Conservation (phyloP, 2,888 invertebrate genomes). For the Tigriopus californicus region DNA sequence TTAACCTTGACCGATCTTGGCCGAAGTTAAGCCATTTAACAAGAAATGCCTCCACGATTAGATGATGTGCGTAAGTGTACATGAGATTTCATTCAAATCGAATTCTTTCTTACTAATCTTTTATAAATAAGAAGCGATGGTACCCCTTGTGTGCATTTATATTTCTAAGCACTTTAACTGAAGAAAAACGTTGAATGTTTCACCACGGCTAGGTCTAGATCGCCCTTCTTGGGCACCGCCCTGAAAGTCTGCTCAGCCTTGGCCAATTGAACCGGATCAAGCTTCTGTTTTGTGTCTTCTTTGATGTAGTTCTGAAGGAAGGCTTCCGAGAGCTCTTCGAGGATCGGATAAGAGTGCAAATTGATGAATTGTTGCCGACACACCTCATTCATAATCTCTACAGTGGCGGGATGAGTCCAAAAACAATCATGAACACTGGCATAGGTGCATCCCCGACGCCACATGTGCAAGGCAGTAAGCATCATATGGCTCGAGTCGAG, state of each 20-base stretch:
- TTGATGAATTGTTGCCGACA: constrained; percentile 97
- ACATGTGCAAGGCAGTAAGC: constrained; percentile 80
- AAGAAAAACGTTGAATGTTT: constrained; percentile 67
- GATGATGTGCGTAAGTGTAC: too few species aligned
- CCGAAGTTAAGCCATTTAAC: too few species aligned
- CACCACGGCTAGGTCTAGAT: constrained; percentile 54
- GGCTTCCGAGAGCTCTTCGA: constrained; percentile 62
- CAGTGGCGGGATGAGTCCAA: constrained; percentile 88
- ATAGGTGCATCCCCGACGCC: constrained; percentile 62
- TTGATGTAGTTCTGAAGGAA: constrained; percentile 27
- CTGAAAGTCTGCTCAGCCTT: constrained; percentile 41
- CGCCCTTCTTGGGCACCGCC: constrained; percentile 50
- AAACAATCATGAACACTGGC: constrained; percentile 97
- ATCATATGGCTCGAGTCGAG: constrained; percentile 98
- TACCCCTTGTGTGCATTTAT: neutral
- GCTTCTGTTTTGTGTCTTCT: neutral
- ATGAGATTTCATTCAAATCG: too few species aligned
- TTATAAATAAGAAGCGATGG: too few species aligned
- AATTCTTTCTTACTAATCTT: too few species aligned
- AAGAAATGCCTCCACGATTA: too few species aligned
- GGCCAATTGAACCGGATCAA: constrained; percentile 22
- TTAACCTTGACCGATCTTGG: too few species aligned
- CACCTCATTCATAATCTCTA: constrained; percentile 71
- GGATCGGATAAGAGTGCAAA: constrained; percentile 74
- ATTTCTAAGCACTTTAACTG: constrained; percentile 36